Evolutionary conservation across 2,797 vertebrate genomes (phyloP), one percentile per base, ranked within the genome.

Genomic region (Botia kubotai): DNA sequence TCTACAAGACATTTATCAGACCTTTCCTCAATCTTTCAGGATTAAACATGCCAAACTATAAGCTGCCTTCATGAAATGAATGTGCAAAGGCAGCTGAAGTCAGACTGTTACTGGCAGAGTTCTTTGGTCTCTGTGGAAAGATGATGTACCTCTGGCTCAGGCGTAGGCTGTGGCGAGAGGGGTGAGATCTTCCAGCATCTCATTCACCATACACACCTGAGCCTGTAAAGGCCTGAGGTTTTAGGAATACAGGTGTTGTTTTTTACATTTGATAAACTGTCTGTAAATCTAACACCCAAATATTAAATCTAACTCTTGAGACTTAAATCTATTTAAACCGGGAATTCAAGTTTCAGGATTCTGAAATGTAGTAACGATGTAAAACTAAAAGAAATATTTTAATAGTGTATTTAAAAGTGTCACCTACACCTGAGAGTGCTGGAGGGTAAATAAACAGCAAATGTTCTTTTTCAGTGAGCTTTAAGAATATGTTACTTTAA

Each of bases 171-270:
- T 29, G 23, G 58, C 58, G 97, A 97, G 74, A 0, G 97, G 97
- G 0, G 94, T 97, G 68, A 99, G 95, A 43, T 92, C 93, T 26
- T 91, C 77, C 72, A 62, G 21, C 58, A 62, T 26, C 1, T 62
- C 58, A 29, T 62, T 29, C 23, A 62, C 58, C 58, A 62, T 29
- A 19, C 58, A 62, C 58, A 62, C 58, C 80, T 87, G 94, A 0
- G 97, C 97, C 80, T 33, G 97, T 97, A 88, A 99, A 99, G 17
- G 97, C 97, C 98, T 99, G 85, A 19, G 13, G 14, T 43, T 21
- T 0, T 62, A 48, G 65, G 0, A 16, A 23, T 0, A 52, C 14
- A 76, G 69, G 52, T 33, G 4, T 33, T 33, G 33, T 33, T 33
- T 33, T 33, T 33, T 33, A 33, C 33, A 33, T 33, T 33, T 33